Evolutionary conservation across 2,888 invertebrate genomes (phyloP), one percentile per base, ranked within the genome.

Genomic region (Melinaea menophilus): DNA sequence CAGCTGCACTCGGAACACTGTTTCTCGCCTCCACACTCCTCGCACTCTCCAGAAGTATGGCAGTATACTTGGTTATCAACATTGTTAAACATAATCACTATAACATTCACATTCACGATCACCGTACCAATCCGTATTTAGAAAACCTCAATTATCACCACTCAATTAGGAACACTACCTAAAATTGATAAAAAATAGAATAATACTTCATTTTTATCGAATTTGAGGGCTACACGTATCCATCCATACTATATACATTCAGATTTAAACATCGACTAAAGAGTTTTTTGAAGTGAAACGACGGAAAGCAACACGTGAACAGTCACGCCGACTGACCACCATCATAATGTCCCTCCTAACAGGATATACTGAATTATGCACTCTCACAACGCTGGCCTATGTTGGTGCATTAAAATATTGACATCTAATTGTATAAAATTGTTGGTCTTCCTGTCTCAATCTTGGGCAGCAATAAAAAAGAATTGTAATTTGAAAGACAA

Each of bases 21-120:
- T 85, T 85, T 72, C 88, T 80, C 2, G 85, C 86, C 67, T 92
- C 91, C 58, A 85, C 79, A 61, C 81, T 90, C 74, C 90, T 88
- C n/a, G 93, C 93, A 65, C 93, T 93, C 79, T 94, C 94, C 84
- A 94, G 81, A 76, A 94, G 79, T 65, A 94, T 91, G 58, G 94
- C 92, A n/a, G 94, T 94, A 75, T 94, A 94, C 78, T 94, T 93
- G 33, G 94, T 94, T 80, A 94, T 94, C 81, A 94, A 88, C 94
- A 94, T 94, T 72, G 85, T 63, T 60, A 56, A 63, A 68, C 69
- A 59, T 46, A 60, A 45, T 56, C 58, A 64, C 54, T 61, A 37
- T 56, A 64, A 63, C 58, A 54, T 45, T 35, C 48, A 22, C 33
- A 58, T 11, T 31, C 51, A 56, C 58, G 56, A 55, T 47, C 5